Percentiles rank a stretch among this genome's conserved stretches.
Conservation (phyloP, 2,113 vertebrate species). For the Geococcyx californianus region DNA sequence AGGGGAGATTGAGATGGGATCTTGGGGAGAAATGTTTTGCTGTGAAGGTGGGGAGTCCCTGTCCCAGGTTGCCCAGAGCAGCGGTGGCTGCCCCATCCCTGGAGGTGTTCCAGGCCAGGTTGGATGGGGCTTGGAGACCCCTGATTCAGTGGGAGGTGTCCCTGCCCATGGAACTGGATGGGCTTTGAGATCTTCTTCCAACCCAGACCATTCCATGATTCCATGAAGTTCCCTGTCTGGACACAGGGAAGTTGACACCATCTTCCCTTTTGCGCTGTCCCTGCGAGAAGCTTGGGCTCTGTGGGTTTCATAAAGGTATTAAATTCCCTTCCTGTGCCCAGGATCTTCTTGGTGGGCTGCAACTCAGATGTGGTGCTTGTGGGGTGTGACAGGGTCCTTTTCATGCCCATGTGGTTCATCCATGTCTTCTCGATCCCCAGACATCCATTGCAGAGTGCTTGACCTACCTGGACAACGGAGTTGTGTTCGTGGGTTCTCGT, state of each 20-base stretch:
- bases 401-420: background rate
- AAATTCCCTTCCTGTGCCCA: background rate
- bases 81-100: too few species aligned
- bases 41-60: too few species aligned
- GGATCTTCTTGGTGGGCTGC: background rate
- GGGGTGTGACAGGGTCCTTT: background rate
- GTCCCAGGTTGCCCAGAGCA: too few species aligned
- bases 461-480: slow-evolving; percentile 96
- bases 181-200: too few species aligned
- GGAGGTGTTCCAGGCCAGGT: too few species aligned
- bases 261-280: background rate
- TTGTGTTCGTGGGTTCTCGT: slow-evolving; percentile 96
- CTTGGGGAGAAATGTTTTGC: too few species aligned
- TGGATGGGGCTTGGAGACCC: too few species aligned
- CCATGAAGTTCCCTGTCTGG: too few species aligned
- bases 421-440: slow-evolving; percentile 66
- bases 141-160: too few species aligned
- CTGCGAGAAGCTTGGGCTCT: background rate
- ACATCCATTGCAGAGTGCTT: slow-evolving; percentile 97
- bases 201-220: too few species aligned
- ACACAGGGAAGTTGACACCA: rapidly evolving
- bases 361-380: background rate
- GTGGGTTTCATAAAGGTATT: background rate
- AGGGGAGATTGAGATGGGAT: too few species aligned
- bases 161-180: too few species aligned